Evolutionary conservation across 2,797 vertebrate genomes (phyloP).

Genomic region (Chromobotia macracanthus): DNA sequence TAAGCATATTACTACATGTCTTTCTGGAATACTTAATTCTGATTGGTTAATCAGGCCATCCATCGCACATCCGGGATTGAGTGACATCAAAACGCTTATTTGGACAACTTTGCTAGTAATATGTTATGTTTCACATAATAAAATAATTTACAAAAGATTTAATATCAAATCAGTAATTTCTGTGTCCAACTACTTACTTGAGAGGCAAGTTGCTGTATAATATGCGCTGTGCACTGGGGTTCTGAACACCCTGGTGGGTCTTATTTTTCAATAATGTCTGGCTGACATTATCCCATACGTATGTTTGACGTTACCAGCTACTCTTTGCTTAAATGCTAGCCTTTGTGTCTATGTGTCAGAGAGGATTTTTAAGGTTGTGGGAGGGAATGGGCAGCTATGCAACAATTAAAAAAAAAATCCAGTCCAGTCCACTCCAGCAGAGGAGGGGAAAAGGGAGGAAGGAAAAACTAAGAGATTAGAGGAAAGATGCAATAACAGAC

Average conservation of each 20-base stretch:
- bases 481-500: constrained; percentile 48
- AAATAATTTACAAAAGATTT: background rate
- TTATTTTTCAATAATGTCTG: background rate
- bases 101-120: background rate
- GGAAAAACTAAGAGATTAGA: constrained; percentile 41
- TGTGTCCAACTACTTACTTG: background rate
- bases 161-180: background rate
- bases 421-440: background rate
- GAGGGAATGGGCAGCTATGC: constrained; percentile 5
- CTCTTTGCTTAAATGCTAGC: constrained; percentile 1
- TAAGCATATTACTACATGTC: background rate
- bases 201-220: background rate
- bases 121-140: background rate
- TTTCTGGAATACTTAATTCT: background rate
- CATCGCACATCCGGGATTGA: background rate
- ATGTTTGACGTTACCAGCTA: constrained; percentile 6
- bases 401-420: constrained; percentile 20
- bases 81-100: background rate
- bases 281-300: background rate
- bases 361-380: background rate
- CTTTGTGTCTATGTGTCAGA: background rate
- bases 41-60: constrained; percentile 1
- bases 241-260: too few species aligned
- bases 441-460: constrained; percentile 3
- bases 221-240: background rate